Evolutionary conservation across 2,888 invertebrate genomes (phyloP), one percentile per base, ranked within the genome.

Genomic region (Mesorhabditis sp.): DNA sequence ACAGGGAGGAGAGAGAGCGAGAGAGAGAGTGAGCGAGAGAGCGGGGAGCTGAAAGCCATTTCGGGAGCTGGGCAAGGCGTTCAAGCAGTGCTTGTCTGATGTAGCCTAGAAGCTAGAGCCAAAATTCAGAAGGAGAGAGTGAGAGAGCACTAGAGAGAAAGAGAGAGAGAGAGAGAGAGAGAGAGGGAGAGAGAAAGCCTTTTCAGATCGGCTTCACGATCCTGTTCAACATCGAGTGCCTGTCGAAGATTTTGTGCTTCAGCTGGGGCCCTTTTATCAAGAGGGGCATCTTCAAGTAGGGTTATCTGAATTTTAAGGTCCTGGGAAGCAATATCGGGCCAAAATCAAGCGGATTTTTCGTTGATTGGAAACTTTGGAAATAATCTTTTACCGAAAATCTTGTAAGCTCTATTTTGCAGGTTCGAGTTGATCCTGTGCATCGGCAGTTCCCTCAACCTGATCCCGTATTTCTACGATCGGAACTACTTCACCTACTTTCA

Each of bases 171-270:
- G 28, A 28, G 28, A 28, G 1, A 28, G 28, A 28, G 28, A 28
- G 28, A 28, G 28, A 28, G 28, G 2, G 28, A 28, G 28, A 28
- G 1, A 28, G n/a, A 10, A 15, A 15, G 65, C 7, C 64, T 73
- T 88, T 89, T 70, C 87, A 92, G 91, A 91, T 95, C 76, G 93
- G 92, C 1, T 98, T 98, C 86, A 98, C 98, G 0, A 90, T 94
- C 71, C 91, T 98, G 77, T 90, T 99, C 86, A 92, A 95, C 86
- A 88, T 97, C 75, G 98, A 99, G 88, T 94, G 95, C 0, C 86
- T 96, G 62, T 94, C 98, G 86, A 99, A 99, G 88, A 93, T 98
- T 78, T 95, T 95, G 91, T 98, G 97, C 86, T 89, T 97, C 68
- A 97, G 98, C 5, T 92, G 76, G 69, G 69, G 68, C 43, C 72